Conservation (phyloP, 2,888 invertebrate species). For the Volucella inanis region DNA sequence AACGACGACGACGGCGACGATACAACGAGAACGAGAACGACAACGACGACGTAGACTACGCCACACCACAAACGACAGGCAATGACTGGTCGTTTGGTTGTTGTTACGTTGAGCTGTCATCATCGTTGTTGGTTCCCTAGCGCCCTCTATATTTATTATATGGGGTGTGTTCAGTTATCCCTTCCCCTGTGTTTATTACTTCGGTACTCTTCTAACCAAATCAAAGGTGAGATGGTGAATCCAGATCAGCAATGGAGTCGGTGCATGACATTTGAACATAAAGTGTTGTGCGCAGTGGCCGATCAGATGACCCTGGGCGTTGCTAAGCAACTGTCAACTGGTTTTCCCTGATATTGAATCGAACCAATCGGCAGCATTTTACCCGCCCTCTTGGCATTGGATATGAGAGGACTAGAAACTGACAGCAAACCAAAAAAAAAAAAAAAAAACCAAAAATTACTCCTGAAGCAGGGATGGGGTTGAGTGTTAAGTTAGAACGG, state of each 20-base stretch:
- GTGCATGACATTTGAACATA: slow-evolving; percentile 59
- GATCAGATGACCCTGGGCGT: slow-evolving; percentile 79
- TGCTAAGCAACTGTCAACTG: slow-evolving; percentile 82
- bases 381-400: slow-evolving; percentile 62
- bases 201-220: slow-evolving; percentile 48
- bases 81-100: slow-evolving; percentile 69
- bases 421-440: slow-evolving; percentile 6
- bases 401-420: slow-evolving; percentile 35
- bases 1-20: slow-evolving; percentile 52
- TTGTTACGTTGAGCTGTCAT: slow-evolving; percentile 66
- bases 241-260: slow-evolving; percentile 72
- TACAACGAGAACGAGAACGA: slow-evolving; percentile 45
- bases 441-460: neutral
- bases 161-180: slow-evolving; percentile 69
- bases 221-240: slow-evolving; percentile 40
- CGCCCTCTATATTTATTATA: slow-evolving; percentile 61
- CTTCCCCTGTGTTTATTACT: slow-evolving; percentile 63
- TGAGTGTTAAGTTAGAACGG: slow-evolving; percentile 8
- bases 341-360: slow-evolving; percentile 71
- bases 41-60: slow-evolving; percentile 66
- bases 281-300: slow-evolving; percentile 60
- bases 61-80: slow-evolving; percentile 74
- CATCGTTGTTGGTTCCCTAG: slow-evolving; percentile 56
- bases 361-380: slow-evolving; percentile 53
- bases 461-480: slow-evolving; percentile 25